phyloP scores from a whole-genome alignment of 2,113 vertebrate genomes.

The Alligator mississippiensis region DNA sequence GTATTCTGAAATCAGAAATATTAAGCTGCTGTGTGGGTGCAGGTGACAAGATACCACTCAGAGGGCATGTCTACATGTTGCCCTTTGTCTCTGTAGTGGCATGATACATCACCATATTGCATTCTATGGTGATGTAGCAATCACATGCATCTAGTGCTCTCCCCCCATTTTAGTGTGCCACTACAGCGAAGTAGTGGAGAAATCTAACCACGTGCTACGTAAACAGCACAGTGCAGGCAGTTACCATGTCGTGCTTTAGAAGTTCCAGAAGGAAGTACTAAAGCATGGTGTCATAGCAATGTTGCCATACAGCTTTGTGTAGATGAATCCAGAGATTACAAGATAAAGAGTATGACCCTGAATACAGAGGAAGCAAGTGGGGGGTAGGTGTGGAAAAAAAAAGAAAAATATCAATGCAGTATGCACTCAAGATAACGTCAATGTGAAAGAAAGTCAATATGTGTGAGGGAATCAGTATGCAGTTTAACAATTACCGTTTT shows the following conservation, averaged over 20 bases:
- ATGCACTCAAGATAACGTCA: background rate
- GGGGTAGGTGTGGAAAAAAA: background rate
- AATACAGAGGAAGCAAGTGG: background rate
- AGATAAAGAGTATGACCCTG: background rate
- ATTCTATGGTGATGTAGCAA: too few relatives aligned
- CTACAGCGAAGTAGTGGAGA: too few relatives aligned
- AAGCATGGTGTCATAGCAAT: too few relatives aligned
- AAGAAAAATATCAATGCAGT: background rate
- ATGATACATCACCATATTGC: too few relatives aligned
- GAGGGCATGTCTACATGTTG: background rate
- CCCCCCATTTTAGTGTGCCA: too few relatives aligned
- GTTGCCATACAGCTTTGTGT: too few relatives aligned
- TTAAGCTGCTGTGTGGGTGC: background rate
- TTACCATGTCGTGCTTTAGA: too few relatives aligned
- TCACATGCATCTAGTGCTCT: too few relatives aligned
- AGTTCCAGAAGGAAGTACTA: too few relatives aligned
- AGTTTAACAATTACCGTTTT: accelerated
- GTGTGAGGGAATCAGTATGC: background rate
- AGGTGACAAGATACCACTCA: background rate
- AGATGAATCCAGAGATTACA: background rate
- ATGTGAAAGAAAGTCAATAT: background rate
- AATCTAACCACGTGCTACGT: too few relatives aligned
- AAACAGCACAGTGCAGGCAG: too few relatives aligned
- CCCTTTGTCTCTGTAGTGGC: too few relatives aligned
- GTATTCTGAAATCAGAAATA: background rate